phyloP scores from a whole-genome alignment of 2,888 invertebrate species.

The Danaus chrysippus region DNA sequence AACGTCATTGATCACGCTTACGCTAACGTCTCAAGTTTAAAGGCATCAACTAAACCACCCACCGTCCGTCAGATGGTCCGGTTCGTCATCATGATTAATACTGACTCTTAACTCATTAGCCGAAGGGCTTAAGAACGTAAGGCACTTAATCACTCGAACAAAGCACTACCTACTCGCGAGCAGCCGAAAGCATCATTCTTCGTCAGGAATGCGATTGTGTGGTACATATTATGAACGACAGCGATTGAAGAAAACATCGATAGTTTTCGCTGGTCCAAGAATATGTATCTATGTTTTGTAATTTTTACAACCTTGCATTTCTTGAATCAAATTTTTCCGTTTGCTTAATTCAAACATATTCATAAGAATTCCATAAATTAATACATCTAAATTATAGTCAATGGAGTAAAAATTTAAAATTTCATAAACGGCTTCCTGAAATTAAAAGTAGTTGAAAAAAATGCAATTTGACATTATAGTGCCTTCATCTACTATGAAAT shows the following conservation, averaged over 20 bases:
- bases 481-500: too few species aligned
- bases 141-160: conserved; percentile 78
- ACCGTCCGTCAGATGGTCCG: conserved; percentile 60
- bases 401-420: too few species aligned
- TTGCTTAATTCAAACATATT: too few species aligned
- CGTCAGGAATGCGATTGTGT: conserved; percentile 70
- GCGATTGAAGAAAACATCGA: conserved; percentile 15
- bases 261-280: not conserved
- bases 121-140: conserved; percentile 74
- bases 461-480: too few species aligned
- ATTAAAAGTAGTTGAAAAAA: too few species aligned
- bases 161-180: conserved; percentile 75
- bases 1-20: conserved; percentile 33
- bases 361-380: too few species aligned
- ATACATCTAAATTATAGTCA: too few species aligned
- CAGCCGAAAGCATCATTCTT: conserved; percentile 78
- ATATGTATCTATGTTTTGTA: not conserved
- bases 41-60: conserved; percentile 56
- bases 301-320: too few species aligned
- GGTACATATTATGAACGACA: conserved; percentile 38
- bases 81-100: conserved; percentile 76
- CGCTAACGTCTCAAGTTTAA: conserved; percentile 44
- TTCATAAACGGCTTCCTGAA: too few species aligned
- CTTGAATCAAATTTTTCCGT: too few species aligned
- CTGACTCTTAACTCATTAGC: conserved; percentile 76